Evolutionary conservation across 64 coral and sea anemone species (phyloP).

Genomic region (Porites lutea): DNA sequence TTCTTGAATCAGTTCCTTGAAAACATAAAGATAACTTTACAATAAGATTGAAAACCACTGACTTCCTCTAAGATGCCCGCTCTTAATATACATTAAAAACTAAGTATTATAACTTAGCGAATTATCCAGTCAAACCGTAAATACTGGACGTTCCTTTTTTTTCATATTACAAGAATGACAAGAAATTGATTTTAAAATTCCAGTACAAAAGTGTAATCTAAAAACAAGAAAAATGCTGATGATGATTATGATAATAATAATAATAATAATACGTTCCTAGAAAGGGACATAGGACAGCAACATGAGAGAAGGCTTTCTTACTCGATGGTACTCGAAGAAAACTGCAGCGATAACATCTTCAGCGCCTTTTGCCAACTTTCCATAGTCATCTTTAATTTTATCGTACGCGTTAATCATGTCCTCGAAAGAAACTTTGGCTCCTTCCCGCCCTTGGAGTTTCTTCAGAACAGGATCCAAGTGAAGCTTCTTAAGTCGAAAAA

Average conservation of each 20-base stretch:
- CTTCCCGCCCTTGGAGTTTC: background rate
- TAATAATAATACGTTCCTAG: no score
- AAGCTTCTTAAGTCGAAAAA: background rate
- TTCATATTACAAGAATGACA: no score
- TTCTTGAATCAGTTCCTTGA: constrained; percentile 8
- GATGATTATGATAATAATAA: no score
- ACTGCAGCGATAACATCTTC: constrained; percentile 33
- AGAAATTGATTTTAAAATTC: no score
- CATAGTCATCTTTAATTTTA: constrained; percentile 21
- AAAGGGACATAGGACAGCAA: no score
- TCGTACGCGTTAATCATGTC: constrained; percentile 41
- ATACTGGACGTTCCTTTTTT: no score
- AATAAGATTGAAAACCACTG: background rate
- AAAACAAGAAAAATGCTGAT: no score
- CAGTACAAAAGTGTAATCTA: no score
- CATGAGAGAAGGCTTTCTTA: background rate
- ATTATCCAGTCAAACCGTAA: no score
- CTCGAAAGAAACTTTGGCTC: constrained; percentile 37
- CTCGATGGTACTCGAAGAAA: constrained; percentile 42
- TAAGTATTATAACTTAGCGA: no score
- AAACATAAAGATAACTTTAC: background rate
- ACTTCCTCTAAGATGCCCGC: no score
- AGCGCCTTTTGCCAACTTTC: background rate
- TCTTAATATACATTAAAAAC: no score
- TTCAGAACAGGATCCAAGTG: constrained; percentile 1